Base-by-base conservation (phyloP, 2,113 vertebrate species). In the Neodontobutis hainanensis region DNA sequence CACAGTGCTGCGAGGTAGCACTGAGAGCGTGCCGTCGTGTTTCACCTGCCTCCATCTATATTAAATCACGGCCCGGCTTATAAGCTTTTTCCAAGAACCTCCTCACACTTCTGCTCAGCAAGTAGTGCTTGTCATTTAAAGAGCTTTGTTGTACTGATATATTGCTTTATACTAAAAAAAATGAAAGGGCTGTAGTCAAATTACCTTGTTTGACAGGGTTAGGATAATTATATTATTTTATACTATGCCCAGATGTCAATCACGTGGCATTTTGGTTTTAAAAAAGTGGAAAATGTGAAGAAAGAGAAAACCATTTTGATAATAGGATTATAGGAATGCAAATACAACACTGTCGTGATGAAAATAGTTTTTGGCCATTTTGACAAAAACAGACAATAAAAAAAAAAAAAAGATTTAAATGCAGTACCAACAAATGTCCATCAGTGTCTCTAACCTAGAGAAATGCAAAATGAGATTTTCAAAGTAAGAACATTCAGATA, bases 91-190 rank as follows among this genome's bases (percentile, higher is more conserved):
- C 19, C 10, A 43, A 43, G 42, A 43, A 11, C 51, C 38, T n/a
- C 10, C 38, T 5, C 36, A 15, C 32, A 36, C 35, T 36, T 55
- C 34, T n/a, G 34, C 52, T 55, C 34, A 38, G 52, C 7, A 34
- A 55, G 52, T 38, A 34, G 34, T n/a, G 34, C 52, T 53, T 15
- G 52, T 55, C 52, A 38, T 15, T 55, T 38, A 38, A 55, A 55
- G 35, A 38, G 35, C 34, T 38, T 4, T 36, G 19, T 27, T 27
- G 52, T 55, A 36, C 32, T 15, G 51, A 11, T 53, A 32, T 3
- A n/a, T 38, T 38, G 19, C 19, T 27, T 27, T 27, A 27, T 27
- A 27, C 19, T 27, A 27, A 27, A 45, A 11, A 45, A 8, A 55
- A 8, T 6, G 3, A 12, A 15, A n/a, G 36, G 3, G 10, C 19